Percentiles rank a stretch among this genome's conserved stretches.
Conservation (phyloP, 2,113 vertebrate genomes). For the Chrysochloris asiatica region DNA sequence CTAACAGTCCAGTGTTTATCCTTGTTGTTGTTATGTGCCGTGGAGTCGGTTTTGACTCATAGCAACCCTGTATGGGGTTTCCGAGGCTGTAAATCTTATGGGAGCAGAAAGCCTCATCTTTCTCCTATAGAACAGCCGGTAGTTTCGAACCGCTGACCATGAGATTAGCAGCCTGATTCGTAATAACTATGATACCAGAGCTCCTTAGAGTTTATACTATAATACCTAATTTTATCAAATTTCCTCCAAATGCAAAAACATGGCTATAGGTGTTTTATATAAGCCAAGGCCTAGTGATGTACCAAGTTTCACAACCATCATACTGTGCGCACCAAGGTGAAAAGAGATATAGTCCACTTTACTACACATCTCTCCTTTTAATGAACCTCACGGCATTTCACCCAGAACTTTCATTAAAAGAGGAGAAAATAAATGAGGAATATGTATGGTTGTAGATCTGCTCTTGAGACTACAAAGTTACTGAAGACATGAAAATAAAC, state of each 20-base stretch:
- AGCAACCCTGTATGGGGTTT: too few relatives aligned
- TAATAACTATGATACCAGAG: too few relatives aligned
- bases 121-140: too few relatives aligned
- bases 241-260: neutral
- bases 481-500: conserved; percentile 18
- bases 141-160: too few relatives aligned
- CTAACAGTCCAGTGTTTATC: too few relatives aligned
- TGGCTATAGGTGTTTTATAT: neutral
- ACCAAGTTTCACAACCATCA: neutral
- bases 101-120: too few relatives aligned
- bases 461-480: conserved; percentile 35
- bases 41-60: too few relatives aligned
- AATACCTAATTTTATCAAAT: neutral
- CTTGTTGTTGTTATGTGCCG: too few relatives aligned
- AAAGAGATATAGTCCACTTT: neutral
- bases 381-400: neutral
- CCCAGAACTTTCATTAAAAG: neutral
- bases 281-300: neutral
- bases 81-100: too few relatives aligned
- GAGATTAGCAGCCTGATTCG: too few relatives aligned
- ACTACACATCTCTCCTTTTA: neutral
- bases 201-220: too few relatives aligned
- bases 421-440: neutral
- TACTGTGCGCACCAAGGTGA: neutral
- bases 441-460: neutral